These are phyloP conservation scores for Zaprionus gabonicus DNA, from an alignment of 1,140 invertebrate genomes.

Conservation along the genomic window DNA sequence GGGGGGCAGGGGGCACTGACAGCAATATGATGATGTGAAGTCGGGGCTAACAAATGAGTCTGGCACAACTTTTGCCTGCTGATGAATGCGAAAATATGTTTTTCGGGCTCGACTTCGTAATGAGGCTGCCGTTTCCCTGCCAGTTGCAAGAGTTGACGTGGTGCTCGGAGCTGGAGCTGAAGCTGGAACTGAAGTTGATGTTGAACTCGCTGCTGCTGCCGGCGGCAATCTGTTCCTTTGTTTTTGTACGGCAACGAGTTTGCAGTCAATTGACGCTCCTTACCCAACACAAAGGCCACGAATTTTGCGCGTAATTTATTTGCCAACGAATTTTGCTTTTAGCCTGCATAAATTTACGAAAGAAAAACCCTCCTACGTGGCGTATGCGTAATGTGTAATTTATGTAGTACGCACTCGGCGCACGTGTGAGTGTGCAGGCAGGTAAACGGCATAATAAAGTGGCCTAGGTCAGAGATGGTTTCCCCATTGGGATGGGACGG, in stretches of 20 bases:
- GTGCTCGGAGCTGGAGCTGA: not conserved
- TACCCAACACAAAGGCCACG: slow-evolving; percentile 38
- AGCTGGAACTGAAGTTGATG: slow-evolving; percentile 40
- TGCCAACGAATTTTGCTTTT: slow-evolving; percentile 55
- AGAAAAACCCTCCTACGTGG: slow-evolving; percentile 18
- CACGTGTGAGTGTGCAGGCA: slow-evolving; percentile 30
- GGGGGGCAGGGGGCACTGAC: slow-evolving; percentile 1
- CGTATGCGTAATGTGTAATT: slow-evolving; percentile 72
- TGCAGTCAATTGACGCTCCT: slow-evolving; percentile 47
- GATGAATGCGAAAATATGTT: slow-evolving; percentile 81
- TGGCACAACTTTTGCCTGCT: slow-evolving; percentile 69
- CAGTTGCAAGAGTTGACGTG: not conserved
- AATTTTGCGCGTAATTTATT: slow-evolving; percentile 76
- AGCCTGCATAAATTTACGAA: slow-evolving; percentile 46
- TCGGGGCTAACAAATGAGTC: slow-evolving; percentile 72
- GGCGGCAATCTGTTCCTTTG: slow-evolving; percentile 45
- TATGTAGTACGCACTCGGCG: slow-evolving; percentile 37
- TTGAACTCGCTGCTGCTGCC: slow-evolving; percentile 7
- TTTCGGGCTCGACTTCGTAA: slow-evolving; percentile 66
- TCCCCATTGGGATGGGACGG: not conserved
- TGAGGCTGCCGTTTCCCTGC: slow-evolving; percentile 53
- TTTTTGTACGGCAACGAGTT: slow-evolving; percentile 39
- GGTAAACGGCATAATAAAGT: slow-evolving; percentile 74
- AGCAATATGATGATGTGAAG: slow-evolving; percentile 55
- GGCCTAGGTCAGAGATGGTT: slow-evolving; percentile 58